Evolutionary conservation across 92 coral and sea anemone genomes (phyloP), one percentile per base, ranked within the genome.

Genomic region (Actinernus sp.): DNA sequence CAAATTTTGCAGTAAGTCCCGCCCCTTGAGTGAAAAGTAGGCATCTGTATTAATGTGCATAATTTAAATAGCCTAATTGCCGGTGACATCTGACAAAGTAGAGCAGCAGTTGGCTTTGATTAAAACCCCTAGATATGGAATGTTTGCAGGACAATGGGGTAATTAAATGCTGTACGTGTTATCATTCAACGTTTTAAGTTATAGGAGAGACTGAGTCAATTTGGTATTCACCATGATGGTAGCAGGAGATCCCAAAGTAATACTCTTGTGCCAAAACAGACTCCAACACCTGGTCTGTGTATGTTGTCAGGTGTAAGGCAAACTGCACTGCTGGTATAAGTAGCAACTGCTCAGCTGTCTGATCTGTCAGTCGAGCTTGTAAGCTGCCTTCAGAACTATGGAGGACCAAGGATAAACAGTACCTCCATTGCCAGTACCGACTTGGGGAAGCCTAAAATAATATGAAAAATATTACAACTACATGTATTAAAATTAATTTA

Each of bases 261-360:
- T 79, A 90, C 59, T 93, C 91, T 54, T 86, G 96, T 47, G 88
- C 97, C 24, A 93, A 41, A 11, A 83, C 60, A 23, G 91, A 86
- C 59, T 90, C 93, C n/a, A 90, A 72, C 44, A 86, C 61, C 40
- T 84, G 88, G 23, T 80, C 80, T 30, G 45, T 76, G n/a, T 11
- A 38, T 10, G 43, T 58, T 24, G 31, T 45, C 30, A 70, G 78
- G 11, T 77, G 89, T 52, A 49, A 63, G 10, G 74, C 91, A 74
- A 93, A 86, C 65, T 93, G 98, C 30, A 68, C 28, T 10, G 77
- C 67, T 2, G 88, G 76, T 49, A 86, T 59, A 58, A 90, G 97
- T 38, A 93, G 61, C 18, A 93, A 56, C 63, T 82, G 83, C 49
- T 93, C 76, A n/a, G 91, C 97, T 20, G 88, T 78, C 25, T 64